phyloP scores from a whole-genome alignment of 1,140 invertebrate genomes.

The Odontomachus brunneus region DNA sequence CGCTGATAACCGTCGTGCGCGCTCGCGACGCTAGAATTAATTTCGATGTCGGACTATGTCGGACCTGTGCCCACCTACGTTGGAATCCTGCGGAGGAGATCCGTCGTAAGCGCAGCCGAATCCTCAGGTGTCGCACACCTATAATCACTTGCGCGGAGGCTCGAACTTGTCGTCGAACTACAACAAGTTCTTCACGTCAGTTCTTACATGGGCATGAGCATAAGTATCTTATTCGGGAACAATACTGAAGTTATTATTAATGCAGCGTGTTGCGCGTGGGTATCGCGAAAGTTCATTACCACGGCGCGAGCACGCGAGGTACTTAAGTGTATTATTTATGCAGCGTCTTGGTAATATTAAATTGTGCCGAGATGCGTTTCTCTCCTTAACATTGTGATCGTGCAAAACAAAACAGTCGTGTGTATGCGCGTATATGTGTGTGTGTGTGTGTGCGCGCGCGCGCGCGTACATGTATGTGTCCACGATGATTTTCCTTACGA shows the following conservation, averaged over 20 bases:
- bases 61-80: no score
- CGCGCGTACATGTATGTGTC: no score
- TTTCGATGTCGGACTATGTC: background rate
- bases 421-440: background rate
- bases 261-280: constrained; percentile 30
- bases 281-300: constrained; percentile 45
- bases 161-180: constrained; percentile 48
- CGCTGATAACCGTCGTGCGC: constrained; percentile 13
- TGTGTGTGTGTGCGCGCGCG: no score
- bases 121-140: constrained; percentile 30
- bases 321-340: constrained; percentile 48
- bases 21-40: constrained; percentile 29
- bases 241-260: constrained; percentile 51
- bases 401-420: background rate
- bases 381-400: background rate
- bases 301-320: background rate
- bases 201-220: constrained; percentile 23
- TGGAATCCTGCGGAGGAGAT: no score
- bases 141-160: constrained; percentile 36
- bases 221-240: constrained; percentile 35
- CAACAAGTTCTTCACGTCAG: constrained; percentile 37
- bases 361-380: background rate
- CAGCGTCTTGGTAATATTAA: constrained; percentile 32
- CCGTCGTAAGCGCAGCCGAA: background rate
- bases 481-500: background rate